phyloP scores from a whole-genome alignment of 2,797 vertebrate genomes.

The Botia almorhae region DNA sequence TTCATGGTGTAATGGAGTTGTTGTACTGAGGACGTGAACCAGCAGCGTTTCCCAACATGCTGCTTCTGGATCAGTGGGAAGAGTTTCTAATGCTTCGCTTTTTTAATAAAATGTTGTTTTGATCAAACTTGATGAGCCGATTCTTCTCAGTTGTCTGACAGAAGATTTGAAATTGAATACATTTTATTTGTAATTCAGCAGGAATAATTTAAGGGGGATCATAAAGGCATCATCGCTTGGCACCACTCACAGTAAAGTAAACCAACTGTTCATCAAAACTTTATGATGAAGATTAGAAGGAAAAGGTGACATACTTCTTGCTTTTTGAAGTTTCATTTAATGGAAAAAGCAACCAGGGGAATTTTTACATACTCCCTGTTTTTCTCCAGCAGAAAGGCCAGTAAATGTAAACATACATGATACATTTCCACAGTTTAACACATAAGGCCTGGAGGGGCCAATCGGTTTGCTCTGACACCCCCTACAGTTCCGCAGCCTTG shows the following conservation, averaged over 20 bases:
- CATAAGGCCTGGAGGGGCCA: neutral
- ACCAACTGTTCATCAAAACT: no score
- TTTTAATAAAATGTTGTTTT: constrained; percentile 57
- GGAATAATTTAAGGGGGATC: no score
- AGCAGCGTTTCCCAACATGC: constrained; percentile 49
- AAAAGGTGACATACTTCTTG: no score
- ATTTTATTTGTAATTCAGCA: no score
- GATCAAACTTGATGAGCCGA: neutral
- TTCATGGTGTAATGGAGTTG: constrained; percentile 54
- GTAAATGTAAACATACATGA: neutral
- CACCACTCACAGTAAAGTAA: no score
- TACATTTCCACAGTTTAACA: neutral
- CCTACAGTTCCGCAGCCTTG: neutral
- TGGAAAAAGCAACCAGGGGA: no score
- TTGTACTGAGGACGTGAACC: constrained; percentile 51
- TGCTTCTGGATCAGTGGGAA: constrained; percentile 54
- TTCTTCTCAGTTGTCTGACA: neutral
- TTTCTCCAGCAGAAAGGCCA: no score
- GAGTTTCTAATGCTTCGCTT: constrained; percentile 54
- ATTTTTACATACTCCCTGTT: no score
- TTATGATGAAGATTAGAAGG: no score
- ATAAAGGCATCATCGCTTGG: no score
- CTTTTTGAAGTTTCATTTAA: no score
- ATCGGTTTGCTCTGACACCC: neutral
- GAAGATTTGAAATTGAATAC: no score